Percentiles rank a stretch among this genome's conserved stretches.
Evolutionary conservation across 2,113 vertebrate species (phyloP).

Genomic region (Callopanchax toddi): DNA sequence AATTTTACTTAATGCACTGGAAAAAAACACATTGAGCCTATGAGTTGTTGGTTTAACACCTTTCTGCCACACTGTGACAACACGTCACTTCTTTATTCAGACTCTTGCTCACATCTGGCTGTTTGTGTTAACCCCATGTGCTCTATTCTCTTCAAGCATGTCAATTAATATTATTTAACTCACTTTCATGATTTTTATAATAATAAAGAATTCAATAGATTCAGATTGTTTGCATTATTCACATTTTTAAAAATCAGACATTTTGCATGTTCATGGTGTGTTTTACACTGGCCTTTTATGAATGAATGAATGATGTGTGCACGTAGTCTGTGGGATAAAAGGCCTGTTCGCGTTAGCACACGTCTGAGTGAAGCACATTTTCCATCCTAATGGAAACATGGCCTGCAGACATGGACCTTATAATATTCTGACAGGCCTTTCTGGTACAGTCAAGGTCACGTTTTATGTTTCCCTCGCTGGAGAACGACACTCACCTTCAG

Average conservation of each 20-base stretch:
- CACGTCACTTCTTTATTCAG: slow-evolving; percentile 16
- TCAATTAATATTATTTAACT: slow-evolving; percentile 25
- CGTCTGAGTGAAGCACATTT: not conserved
- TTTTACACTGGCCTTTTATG: not conserved
- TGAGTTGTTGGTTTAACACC: not conserved
- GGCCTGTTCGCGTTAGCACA: not conserved
- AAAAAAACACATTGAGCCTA: too few species aligned
- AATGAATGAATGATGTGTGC: not conserved
- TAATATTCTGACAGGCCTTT: not conserved
- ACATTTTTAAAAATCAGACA: too few species aligned
- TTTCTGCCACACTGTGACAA: slow-evolving; percentile 13
- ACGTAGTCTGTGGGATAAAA: not conserved
- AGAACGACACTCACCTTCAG: slow-evolving; percentile 84
- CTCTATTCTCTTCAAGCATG: slow-evolving; percentile 9
- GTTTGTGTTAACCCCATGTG: slow-evolving; percentile 20
- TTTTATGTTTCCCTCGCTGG: not conserved
- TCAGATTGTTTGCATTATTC: too few species aligned
- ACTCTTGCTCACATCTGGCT: slow-evolving; percentile 31
- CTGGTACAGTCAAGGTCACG: not conserved
- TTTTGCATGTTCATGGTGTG: too few species aligned
- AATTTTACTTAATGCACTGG: too few species aligned
- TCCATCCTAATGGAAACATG: not conserved
- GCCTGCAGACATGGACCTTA: not conserved
- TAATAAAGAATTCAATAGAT: too few species aligned
- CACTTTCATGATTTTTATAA: too few species aligned